Conservation (phyloP, 37 sponge, comb jelly and placozoan genomes). For the Eunapius fragilis region DNA sequence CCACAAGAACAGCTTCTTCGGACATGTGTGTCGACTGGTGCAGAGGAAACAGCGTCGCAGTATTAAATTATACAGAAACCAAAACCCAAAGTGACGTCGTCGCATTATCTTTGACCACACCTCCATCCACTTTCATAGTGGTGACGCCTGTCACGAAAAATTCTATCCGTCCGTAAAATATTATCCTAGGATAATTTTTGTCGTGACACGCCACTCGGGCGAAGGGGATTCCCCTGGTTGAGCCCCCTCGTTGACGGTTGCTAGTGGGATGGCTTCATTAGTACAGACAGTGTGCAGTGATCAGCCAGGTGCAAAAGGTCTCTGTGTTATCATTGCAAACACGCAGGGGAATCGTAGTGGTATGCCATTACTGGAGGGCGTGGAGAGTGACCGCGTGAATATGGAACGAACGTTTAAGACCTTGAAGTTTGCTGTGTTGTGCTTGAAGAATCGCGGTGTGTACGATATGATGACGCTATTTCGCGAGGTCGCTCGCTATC, state of each 20-base stretch:
- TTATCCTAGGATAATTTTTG: too few species aligned
- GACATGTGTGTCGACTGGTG: not conserved
- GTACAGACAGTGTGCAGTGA: not conserved
- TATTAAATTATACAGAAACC: too few species aligned
- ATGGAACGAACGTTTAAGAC: conserved; percentile 4
- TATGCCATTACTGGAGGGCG: not conserved
- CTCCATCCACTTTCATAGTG: too few species aligned
- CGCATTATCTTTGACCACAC: too few species aligned
- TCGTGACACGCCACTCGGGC: too few species aligned
- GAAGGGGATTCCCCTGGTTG: not conserved
- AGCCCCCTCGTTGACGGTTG: not conserved
- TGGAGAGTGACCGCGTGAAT: not conserved
- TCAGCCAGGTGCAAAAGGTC: not conserved
- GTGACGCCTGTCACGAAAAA: too few species aligned
- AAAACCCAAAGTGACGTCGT: too few species aligned
- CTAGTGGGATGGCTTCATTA: too few species aligned
- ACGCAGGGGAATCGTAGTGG: not conserved
- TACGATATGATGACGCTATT: not conserved
- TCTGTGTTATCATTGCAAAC: not conserved
- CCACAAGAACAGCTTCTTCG: not conserved
- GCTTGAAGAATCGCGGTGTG: not conserved
- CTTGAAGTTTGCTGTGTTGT: conserved; percentile 12
- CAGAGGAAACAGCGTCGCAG: too few species aligned
- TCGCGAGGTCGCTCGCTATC: not conserved
- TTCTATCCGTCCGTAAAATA: too few species aligned